Conservation (phyloP, 2,113 vertebrate genomes). For the Pipa parva region DNA sequence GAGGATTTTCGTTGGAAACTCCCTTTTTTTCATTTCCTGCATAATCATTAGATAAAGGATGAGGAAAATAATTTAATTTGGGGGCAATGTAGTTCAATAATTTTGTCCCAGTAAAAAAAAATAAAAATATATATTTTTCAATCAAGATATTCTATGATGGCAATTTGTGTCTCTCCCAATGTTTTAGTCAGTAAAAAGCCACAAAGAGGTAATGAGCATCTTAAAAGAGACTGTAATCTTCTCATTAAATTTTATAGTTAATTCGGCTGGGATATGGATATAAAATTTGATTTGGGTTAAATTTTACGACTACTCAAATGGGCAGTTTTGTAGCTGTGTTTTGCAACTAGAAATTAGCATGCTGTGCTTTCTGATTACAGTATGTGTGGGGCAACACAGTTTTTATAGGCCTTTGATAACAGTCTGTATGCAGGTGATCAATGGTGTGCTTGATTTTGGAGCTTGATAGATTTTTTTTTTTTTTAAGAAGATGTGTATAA, state of each 20-base stretch:
- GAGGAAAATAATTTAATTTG: too few relatives aligned
- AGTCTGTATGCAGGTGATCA: too few relatives aligned
- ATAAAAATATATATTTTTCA: neutral
- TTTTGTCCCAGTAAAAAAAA: neutral
- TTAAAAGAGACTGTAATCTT: constrained; percentile 7
- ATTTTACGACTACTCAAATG: neutral
- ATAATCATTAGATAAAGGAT: neutral
- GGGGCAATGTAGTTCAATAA: neutral
- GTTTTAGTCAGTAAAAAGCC: constrained; percentile 30
- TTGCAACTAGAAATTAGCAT: neutral
- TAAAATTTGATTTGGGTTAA: neutral
- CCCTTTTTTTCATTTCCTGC: neutral
- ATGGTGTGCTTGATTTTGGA: too few relatives aligned
- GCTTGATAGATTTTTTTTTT: too few relatives aligned
- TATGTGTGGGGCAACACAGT: neutral
- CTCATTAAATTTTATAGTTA: constrained; percentile 21
- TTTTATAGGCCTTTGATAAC: too few relatives aligned
- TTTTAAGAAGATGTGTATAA: too few relatives aligned
- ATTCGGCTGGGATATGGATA: neutral
- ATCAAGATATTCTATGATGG: constrained; percentile 6
- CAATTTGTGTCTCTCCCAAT: constrained; percentile 27
- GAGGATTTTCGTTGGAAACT: neutral
- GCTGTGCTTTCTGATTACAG: neutral
- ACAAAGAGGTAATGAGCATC: constrained; percentile 27
- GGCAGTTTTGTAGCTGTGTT: neutral